Conservation (phyloP, 2,113 vertebrate genomes). For the Corvus moneduloides region DNA sequence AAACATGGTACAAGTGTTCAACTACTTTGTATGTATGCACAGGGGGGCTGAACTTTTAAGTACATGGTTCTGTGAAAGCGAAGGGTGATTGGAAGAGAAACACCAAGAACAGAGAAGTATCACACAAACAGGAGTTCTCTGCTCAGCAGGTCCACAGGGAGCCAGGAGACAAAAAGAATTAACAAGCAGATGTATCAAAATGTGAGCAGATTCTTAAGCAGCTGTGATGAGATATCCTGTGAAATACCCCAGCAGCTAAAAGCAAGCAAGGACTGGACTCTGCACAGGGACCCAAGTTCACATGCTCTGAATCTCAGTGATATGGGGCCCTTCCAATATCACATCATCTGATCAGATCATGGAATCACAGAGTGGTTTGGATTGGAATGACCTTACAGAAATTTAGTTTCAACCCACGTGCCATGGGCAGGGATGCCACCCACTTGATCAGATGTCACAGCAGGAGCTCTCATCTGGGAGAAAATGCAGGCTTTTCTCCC, state of each 20-base stretch:
- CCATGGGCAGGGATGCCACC: not conserved
- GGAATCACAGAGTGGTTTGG: not conserved
- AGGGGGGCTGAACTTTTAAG: not conserved
- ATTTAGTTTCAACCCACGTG: not conserved
- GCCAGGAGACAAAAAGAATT: not conserved
- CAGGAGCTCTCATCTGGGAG: not conserved
- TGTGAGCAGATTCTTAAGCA: not conserved
- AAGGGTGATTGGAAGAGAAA: not conserved
- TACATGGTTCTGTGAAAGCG: not conserved
- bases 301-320: not conserved
- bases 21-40: not conserved
- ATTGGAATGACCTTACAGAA: not conserved
- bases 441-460: not conserved
- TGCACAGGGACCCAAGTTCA: not conserved
- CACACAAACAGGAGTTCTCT: not conserved
- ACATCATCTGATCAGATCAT: not conserved
- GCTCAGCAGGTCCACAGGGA: not conserved
- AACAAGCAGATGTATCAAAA: not conserved
- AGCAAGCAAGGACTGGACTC: not conserved
- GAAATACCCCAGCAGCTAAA: not conserved
- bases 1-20: not conserved
- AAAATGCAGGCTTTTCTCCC: not conserved
- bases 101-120: not conserved
- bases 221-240: not conserved
- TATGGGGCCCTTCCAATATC: rapidly evolving